phyloP scores from a whole-genome alignment of 2,888 invertebrate genomes.

The Belgica antarctica region DNA sequence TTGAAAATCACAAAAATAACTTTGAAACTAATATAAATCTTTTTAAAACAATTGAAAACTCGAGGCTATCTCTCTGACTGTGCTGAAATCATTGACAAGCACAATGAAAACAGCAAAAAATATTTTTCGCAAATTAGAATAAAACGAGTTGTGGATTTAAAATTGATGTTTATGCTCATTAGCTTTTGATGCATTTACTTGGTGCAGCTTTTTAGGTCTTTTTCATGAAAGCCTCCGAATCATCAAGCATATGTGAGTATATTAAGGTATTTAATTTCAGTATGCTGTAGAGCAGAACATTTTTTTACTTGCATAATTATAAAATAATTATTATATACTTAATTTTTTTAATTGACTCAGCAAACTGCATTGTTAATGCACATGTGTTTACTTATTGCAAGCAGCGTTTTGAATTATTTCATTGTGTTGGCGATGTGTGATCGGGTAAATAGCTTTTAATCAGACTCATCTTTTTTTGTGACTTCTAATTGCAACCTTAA shows the following conservation, averaged over 20 bases:
- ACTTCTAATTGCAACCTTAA: slow-evolving; percentile 13
- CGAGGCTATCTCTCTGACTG: no score
- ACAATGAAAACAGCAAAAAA: no score
- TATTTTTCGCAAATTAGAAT: slow-evolving; percentile 10
- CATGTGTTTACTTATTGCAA: background rate
- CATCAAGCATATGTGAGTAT: slow-evolving; percentile 32
- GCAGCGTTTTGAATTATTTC: background rate
- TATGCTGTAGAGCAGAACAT: slow-evolving; percentile 43
- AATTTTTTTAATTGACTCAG: slow-evolving; percentile 37
- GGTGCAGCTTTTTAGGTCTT: slow-evolving; percentile 16
- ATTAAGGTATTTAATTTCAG: slow-evolving; percentile 33
- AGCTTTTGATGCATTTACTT: slow-evolving; percentile 14
- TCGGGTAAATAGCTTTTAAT: background rate
- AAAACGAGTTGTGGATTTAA: slow-evolving; percentile 8
- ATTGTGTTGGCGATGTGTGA: slow-evolving; percentile 23
- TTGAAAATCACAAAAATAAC: no score
- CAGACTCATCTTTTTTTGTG: no score
- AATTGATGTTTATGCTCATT: slow-evolving; percentile 29
- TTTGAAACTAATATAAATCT: no score
- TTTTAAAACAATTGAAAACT: no score
- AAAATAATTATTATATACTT: slow-evolving; percentile 43
- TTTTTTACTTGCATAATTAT: slow-evolving; percentile 44
- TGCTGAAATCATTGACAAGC: no score
- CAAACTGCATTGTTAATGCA: slow-evolving; percentile 42
- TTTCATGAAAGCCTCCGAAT: slow-evolving; percentile 1